Conservation (phyloP, 2,797 vertebrate species). For the Thripadectes ignobilis region DNA sequence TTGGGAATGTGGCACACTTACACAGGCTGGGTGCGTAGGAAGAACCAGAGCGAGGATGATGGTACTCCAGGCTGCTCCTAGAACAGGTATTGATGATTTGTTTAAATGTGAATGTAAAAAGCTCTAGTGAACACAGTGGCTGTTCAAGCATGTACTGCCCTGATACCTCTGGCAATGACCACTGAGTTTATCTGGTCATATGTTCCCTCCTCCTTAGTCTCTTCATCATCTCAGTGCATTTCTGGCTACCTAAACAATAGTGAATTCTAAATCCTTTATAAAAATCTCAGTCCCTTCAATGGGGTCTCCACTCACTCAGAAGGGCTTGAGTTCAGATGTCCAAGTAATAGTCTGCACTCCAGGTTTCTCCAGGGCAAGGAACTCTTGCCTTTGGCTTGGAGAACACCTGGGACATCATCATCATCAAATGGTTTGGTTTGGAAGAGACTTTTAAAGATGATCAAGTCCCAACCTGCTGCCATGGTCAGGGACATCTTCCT, state of each 20-base stretch:
- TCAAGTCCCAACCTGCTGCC: background rate
- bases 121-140: background rate
- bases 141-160: background rate
- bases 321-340: background rate
- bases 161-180: fast-evolving
- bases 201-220: background rate
- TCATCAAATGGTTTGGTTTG: background rate
- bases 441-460: background rate
- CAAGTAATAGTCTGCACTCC: background rate
- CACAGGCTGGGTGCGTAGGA: background rate
- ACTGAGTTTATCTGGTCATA: background rate
- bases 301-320: background rate
- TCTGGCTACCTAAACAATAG: background rate
- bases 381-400: background rate
- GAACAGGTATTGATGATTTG: background rate
- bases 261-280: background rate
- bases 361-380: background rate
- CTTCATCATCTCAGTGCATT: background rate
- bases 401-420: background rate
- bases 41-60: background rate
- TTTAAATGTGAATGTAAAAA: background rate
- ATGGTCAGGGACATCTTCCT: background rate
- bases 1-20: background rate
- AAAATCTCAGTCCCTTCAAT: background rate
- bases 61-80: background rate